These are phyloP conservation scores for Stichopus chloronotus DNA, from an alignment of 35 echinoderm and acorn worm genomes.

Conservation along the genomic window DNA sequence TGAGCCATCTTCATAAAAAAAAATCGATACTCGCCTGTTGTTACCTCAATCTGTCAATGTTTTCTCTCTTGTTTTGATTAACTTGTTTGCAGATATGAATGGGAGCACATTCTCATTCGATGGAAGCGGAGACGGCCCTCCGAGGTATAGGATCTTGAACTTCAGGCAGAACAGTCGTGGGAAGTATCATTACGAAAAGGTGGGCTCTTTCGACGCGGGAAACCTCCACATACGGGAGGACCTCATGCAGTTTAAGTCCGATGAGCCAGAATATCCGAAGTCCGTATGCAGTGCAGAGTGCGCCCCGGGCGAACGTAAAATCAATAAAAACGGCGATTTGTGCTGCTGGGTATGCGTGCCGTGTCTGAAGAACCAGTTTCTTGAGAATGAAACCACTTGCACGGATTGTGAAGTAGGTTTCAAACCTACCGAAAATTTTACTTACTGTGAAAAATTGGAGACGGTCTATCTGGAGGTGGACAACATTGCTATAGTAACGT, in stretches of 20 bases:
- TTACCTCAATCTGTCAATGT: too few relatives aligned
- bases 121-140: conserved; percentile 71
- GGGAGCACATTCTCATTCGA: conserved; percentile 72
- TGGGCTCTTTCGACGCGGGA: conserved; percentile 57
- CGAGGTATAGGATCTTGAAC: conserved; percentile 79
- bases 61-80: too few relatives aligned
- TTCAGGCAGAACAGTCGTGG: conserved; percentile 66
- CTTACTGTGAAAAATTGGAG: conserved; percentile 56
- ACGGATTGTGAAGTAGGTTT: conserved; percentile 45
- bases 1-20: too few relatives aligned
- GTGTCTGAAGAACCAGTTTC: conserved; percentile 59
- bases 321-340: conserved; percentile 65
- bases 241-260: conserved; percentile 46
- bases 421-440: conserved; percentile 59
- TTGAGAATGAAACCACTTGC: conserved; percentile 62
- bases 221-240: conserved; percentile 40
- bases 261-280: conserved; percentile 52
- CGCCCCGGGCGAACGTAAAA: conserved; percentile 53
- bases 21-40: too few relatives aligned
- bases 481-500: conserved; percentile 63
- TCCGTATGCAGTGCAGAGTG: conserved; percentile 75
- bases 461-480: conserved; percentile 58
- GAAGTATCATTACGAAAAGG: conserved; percentile 57
- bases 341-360: conserved; percentile 84
- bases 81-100: conserved; percentile 57